These are phyloP conservation scores for Oasisia sp. DNA, from an alignment of 2,888 invertebrate species.

Conservation along the genomic window DNA sequence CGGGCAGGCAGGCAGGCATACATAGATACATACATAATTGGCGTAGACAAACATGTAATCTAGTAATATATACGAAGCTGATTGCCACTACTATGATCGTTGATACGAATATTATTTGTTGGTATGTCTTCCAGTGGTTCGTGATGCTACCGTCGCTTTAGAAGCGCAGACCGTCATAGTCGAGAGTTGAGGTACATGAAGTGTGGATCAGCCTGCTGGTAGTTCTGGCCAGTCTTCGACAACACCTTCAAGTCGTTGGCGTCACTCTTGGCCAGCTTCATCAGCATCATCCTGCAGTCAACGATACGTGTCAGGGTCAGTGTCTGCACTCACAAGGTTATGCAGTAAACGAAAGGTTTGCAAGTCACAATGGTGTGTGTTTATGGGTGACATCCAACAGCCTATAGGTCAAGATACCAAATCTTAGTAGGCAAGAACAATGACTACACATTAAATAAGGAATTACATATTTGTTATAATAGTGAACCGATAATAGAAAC, in stretches of 20 bases:
- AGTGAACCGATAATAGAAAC: too few relatives aligned
- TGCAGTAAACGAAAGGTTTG: too few relatives aligned
- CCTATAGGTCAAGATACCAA: too few relatives aligned
- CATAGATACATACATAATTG: not conserved
- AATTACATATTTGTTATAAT: too few relatives aligned
- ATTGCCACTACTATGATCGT: not conserved
- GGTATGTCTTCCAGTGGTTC: not conserved
- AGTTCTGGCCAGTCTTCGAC: not conserved
- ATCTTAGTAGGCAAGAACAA: too few relatives aligned
- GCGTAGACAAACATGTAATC: not conserved
- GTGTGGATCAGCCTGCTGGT: not conserved
- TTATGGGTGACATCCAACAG: too few relatives aligned
- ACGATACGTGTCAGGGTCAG: not conserved
- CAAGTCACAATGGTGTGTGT: too few relatives aligned
- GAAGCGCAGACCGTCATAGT: not conserved
- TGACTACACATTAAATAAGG: too few relatives aligned
- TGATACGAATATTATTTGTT: not conserved
- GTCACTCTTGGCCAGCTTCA: not conserved
- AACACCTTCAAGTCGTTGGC: not conserved
- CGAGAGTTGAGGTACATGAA: not conserved
- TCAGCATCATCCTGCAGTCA: not conserved
- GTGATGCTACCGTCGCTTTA: not conserved
- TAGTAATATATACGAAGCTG: not conserved
- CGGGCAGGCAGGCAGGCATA: too few relatives aligned
- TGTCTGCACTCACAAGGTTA: too few relatives aligned